These are phyloP conservation scores for Camponotus vicinus DNA, from an alignment of 1,140 invertebrate genomes.

Conservation along the genomic window DNA sequence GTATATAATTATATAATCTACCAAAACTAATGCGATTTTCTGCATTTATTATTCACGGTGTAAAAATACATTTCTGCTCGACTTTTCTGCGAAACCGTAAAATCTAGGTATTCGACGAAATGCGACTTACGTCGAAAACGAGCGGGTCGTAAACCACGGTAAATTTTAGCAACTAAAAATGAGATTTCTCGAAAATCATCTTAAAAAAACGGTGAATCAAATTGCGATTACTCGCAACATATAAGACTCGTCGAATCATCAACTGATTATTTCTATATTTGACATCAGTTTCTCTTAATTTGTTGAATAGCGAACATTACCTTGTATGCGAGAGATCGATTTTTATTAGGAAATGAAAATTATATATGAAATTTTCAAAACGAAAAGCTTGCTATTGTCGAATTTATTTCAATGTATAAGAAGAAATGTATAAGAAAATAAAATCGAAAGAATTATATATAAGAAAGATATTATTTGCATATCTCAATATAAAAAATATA, in stretches of 20 bases:
- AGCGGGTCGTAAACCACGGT: background rate
- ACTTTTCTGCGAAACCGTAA: constrained; percentile 27
- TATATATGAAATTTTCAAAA: constrained; percentile 2
- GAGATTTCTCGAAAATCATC: background rate
- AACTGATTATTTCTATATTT: background rate
- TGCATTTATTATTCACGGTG: background rate
- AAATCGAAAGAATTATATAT: background rate
- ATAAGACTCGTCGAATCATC: background rate
- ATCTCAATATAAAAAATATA: background rate
- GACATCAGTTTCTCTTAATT: background rate
- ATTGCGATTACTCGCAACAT: background rate
- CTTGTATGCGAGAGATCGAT: background rate
- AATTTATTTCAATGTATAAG: background rate
- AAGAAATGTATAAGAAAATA: background rate
- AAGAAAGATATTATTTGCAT: background rate
- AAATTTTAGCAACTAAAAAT: constrained; percentile 26
- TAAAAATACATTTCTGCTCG: constrained; percentile 13
- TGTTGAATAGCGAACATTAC: background rate
- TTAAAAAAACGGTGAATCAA: background rate
- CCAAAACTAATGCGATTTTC: constrained; percentile 53
- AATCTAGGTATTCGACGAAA: constrained; percentile 34
- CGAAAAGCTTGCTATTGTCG: background rate
- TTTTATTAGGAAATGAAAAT: background rate
- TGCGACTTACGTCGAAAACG: background rate
- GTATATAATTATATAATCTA: constrained; percentile 13